Evolutionary conservation across 2,888 invertebrate genomes (phyloP).

Genomic region (Phymatocera aterrima): DNA sequence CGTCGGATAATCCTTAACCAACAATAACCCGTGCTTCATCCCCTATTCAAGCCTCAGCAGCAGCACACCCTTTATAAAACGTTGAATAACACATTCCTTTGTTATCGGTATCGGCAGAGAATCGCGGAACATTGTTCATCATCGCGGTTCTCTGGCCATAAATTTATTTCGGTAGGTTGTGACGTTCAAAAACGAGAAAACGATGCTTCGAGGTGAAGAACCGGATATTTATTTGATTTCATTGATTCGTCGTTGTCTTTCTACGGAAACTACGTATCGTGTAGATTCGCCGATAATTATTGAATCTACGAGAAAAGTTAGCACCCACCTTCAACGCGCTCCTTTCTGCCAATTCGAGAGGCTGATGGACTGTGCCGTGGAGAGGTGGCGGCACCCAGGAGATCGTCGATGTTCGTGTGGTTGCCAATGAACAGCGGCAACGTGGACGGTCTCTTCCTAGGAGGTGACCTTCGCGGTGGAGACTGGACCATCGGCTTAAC

Average conservation of each 20-base stretch:
- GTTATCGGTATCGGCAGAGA: not conserved
- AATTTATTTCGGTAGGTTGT: not conserved
- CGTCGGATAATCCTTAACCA: slow-evolving; percentile 4
- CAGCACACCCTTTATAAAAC: not conserved
- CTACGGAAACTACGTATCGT: not conserved
- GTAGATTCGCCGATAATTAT: not conserved
- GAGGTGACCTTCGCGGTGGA: slow-evolving; percentile 61
- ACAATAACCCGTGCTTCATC: not conserved
- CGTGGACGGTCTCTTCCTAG: slow-evolving; percentile 67
- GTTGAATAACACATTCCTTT: slow-evolving; percentile 23
- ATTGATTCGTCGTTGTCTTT: no score
- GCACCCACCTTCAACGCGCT: slow-evolving; percentile 64
- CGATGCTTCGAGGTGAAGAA: not conserved
- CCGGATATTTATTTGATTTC: not conserved
- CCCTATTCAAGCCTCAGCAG: not conserved
- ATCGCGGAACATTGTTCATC: slow-evolving; percentile 15
- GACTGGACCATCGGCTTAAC: slow-evolving; percentile 70
- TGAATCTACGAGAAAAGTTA: not conserved
- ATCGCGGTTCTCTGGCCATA: not conserved
- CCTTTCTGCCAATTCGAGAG: slow-evolving; percentile 61
- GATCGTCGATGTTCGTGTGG: slow-evolving; percentile 92
- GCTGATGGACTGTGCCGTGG: slow-evolving; percentile 61
- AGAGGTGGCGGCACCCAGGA: slow-evolving; percentile 79
- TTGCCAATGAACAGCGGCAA: slow-evolving; percentile 85
- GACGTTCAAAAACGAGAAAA: not conserved